These are phyloP conservation scores for Lasioglossum baleicum DNA, from an alignment of 1,140 invertebrate genomes.

Conservation along the genomic window DNA sequence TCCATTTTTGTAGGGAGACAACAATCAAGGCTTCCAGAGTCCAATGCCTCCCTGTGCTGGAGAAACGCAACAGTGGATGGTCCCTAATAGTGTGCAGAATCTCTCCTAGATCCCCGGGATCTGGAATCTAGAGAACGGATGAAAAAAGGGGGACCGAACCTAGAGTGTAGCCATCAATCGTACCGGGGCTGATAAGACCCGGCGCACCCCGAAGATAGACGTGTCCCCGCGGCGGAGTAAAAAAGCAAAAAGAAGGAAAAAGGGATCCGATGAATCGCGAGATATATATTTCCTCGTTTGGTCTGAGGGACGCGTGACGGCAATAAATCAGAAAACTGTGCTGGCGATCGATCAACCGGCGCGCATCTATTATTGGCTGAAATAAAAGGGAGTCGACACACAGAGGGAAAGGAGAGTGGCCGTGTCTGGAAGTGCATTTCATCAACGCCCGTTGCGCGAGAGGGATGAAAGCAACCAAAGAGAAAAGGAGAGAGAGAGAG, in stretches of 20 bases:
- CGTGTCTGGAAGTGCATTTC: constrained; percentile 70
- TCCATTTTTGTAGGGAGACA: too few species aligned
- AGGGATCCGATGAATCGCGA: constrained; percentile 16
- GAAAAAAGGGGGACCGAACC: too few species aligned
- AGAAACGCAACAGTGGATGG: too few species aligned
- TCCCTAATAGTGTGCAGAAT: too few species aligned
- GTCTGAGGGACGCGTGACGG: constrained; percentile 14
- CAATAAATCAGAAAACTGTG: constrained; percentile 68
- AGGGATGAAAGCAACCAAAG: constrained; percentile 25
- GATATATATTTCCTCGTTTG: constrained; percentile 10
- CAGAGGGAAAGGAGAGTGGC: constrained; percentile 49
- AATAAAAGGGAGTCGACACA: constrained; percentile 67
- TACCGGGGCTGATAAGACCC: not conserved
- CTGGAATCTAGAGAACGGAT: too few species aligned
- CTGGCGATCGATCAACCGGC: constrained; percentile 65
- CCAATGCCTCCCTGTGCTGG: too few species aligned
- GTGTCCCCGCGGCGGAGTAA: not conserved
- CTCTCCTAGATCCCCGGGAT: too few species aligned
- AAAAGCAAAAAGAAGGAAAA: not conserved
- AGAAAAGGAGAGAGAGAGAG: constrained; percentile 45
- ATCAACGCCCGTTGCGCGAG: constrained; percentile 57
- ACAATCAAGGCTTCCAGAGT: too few species aligned
- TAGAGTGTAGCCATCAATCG: too few species aligned
- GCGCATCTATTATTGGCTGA: constrained; percentile 68
- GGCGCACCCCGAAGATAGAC: not conserved